Base-by-base conservation (phyloP, 2,113 vertebrate genomes). In the Procavia capensis region DNA sequence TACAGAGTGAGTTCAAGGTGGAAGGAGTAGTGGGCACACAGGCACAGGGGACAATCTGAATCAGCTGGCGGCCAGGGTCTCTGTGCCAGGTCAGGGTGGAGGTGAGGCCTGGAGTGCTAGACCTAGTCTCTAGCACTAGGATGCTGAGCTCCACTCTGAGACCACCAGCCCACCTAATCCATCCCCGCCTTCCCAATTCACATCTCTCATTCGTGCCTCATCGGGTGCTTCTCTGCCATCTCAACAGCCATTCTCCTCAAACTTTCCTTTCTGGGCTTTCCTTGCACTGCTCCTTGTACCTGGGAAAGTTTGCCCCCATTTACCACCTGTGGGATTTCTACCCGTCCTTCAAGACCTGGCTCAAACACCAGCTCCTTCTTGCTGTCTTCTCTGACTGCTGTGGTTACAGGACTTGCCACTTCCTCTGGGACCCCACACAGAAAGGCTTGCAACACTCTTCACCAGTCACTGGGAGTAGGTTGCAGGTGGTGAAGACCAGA, bases 31-130 rank as follows among this genome's bases (percentile, higher is more conserved):
- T 47, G 84, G 36, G 0, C 34, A 9, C 76, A 80, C 14, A 70
- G 74, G 9, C 50, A 68, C 4, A 45, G 72, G 50, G 43, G 74
- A 7, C 1, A 17, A 6, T 39, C 19, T 63, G 41, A 41, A 9
- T 59, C 1, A 17, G 2, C 41, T 45, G 41, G 61, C 0, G 0
- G 36, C n/a, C 13, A 27, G 25, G 4, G 17, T 92, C 54, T 57
- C 36, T 70, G 85, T 39, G 70, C 45, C 24, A 31, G 41, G 0
- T 1, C 57, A 85, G n/a, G 16, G 17, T 20, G 36, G 22, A 13
- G 6, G 13, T 36, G 64, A 79, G 47, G 34, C 43, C 20, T 1
- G 6, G 63, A 24, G 8, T 47, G 25, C 14, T 36, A 34, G 82
- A 34, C 57, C 41, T 31, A 31, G 47, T 68, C 64, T 82, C 36